phyloP scores from a whole-genome alignment of 1,140 invertebrate genomes.

The Drosophila oshimai region DNA sequence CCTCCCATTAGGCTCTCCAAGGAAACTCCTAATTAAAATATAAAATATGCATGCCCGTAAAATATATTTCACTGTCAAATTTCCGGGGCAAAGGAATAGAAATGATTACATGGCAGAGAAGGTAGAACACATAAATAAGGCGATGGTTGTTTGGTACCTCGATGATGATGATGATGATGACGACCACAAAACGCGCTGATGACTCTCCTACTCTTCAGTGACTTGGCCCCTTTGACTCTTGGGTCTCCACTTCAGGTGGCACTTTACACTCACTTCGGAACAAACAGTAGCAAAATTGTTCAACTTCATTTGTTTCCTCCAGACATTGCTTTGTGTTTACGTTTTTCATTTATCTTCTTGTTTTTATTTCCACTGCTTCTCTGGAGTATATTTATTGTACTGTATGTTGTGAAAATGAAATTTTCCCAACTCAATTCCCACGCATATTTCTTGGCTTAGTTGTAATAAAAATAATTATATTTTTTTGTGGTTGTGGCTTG shows the following conservation, averaged over 20 bases:
- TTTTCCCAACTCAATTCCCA: conserved; percentile 70
- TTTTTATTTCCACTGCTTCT: conserved; percentile 27
- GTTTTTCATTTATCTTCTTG: conserved; percentile 20
- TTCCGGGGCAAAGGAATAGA: conserved; percentile 14
- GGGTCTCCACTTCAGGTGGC: conserved; percentile 35
- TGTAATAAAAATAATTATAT: conserved; percentile 63
- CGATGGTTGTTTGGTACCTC: conserved; percentile 8
- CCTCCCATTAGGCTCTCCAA: background rate
- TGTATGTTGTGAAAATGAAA: conserved; percentile 53
- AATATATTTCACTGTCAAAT: conserved; percentile 50
- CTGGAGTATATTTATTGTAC: too few species aligned
- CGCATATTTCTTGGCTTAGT: conserved; percentile 58
- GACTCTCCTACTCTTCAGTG: conserved; percentile 51
- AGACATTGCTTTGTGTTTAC: conserved; percentile 36
- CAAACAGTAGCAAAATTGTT: conserved; percentile 74
- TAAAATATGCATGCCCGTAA: conserved; percentile 37
- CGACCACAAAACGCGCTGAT: conserved; percentile 57
- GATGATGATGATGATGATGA: conserved; percentile 29
- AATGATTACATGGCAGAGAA: conserved; percentile 23
- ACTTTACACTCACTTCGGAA: conserved; percentile 44
- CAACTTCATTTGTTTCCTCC: conserved; percentile 57
- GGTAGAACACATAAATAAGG: conserved; percentile 10
- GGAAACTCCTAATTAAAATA: conserved; percentile 43
- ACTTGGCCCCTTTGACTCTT: background rate
- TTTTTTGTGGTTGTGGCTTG: conserved; percentile 55